Base-by-base conservation (phyloP, 37 sponge, comb jelly and placozoan genomes). In the Oopsacas minuta region DNA sequence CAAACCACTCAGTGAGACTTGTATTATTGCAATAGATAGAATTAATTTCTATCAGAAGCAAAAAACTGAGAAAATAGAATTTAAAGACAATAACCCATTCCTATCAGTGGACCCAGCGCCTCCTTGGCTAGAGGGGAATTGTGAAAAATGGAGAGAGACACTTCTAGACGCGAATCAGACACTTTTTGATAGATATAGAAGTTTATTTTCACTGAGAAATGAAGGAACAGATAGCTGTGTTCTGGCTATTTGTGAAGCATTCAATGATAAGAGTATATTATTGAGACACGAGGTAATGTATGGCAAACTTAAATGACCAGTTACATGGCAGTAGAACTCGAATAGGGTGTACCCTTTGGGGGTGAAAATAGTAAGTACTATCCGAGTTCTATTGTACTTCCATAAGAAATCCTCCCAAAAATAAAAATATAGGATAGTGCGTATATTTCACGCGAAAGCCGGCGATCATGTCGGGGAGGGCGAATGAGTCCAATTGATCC, bases 41-140 rank as follows among this genome's bases (percentile, higher is more conserved):
- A 87, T 96, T 5, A 38, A 86, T 36, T 92, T 93, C 90, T 36
- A 84, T 36, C 51, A 75, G 38, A 38, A 81, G 0, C 20, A 38
- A 52, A 88, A 90, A 15, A 36, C 36, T 34, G 86, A 87, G 23
- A 61, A 61, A 5, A 61, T 20, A 61, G 23, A 28, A 0, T 90
- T 88, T 36, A 32, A 37, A 0, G 89, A 91, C 34, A 86, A 46
- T 30, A 90, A 88, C 81, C 92, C 92, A 37, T 96, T 87, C 52
- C 8, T n/a, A 0, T 93, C 99, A 23, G 88, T 99, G 8, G 99
- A 99, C 82, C 99, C 99, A 38, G 99, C 99, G n/a, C 99, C 99
- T 38, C 91, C 99, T 0, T 86, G 69, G 20, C 52, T 20, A 0
- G 37, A 88, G 1, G 93, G 92, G 23, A 35, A 82, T n/a, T 37